phyloP scores from a whole-genome alignment of 92 coral and sea anemone species.

The Plumapathes pennacea region DNA sequence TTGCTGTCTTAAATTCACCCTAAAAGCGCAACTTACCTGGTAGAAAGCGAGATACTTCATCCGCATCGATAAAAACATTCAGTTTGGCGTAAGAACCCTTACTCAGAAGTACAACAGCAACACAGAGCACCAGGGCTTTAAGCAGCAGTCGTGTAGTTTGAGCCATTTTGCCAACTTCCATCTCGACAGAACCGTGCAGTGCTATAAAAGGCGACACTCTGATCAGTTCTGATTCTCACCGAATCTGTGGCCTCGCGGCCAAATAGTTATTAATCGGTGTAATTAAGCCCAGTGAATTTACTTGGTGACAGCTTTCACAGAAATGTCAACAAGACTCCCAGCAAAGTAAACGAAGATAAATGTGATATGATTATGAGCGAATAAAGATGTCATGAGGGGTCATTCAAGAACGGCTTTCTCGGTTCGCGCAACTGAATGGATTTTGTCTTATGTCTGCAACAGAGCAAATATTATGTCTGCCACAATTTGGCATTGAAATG shows the following conservation, averaged over 20 bases:
- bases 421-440: too few species aligned
- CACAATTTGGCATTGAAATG: too few species aligned
- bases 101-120: not conserved
- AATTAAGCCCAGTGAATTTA: slow-evolving; percentile 52
- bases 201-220: too few species aligned
- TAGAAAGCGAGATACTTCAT: slow-evolving; percentile 85
- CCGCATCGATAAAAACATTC: slow-evolving; percentile 74
- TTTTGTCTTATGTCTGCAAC: too few species aligned
- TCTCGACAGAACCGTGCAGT: too few species aligned
- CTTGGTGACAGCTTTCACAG: slow-evolving; percentile 29
- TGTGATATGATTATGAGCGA: slow-evolving; percentile 18
- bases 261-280: slow-evolving; percentile 53
- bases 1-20: too few species aligned
- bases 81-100: slow-evolving; percentile 50
- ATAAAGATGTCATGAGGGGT: slow-evolving; percentile 14
- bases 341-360: slow-evolving; percentile 31
- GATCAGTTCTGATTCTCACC: too few species aligned
- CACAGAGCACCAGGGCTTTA: not conserved
- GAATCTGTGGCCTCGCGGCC: too few species aligned
- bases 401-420: too few species aligned
- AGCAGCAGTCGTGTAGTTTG: slow-evolving; percentile 1
- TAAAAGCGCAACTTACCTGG: slow-evolving; percentile 59
- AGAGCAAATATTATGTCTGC: too few species aligned
- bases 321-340: slow-evolving; percentile 22
- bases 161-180: too few species aligned